Percentiles rank a stretch among this genome's conserved stretches.
These are phyloP conservation scores for Halcyon senegalensis DNA, from an alignment of 2,113 vertebrate species.

Conservation along the genomic window DNA sequence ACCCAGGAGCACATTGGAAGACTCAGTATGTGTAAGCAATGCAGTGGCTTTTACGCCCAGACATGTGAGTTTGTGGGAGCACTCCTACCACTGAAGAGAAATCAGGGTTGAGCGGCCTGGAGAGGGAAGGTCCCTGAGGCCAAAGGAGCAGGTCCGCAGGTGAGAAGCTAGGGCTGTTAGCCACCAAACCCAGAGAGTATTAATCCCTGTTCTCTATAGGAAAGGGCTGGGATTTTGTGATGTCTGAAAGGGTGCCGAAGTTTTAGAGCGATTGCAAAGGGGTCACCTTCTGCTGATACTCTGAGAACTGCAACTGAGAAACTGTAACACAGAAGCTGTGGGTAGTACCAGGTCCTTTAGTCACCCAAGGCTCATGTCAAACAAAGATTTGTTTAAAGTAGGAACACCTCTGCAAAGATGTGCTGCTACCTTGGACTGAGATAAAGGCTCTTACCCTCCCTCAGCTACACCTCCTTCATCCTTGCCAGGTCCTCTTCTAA, in stretches of 20 bases:
- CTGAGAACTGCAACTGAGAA: background rate
- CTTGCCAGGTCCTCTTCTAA: background rate
- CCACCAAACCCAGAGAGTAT: background rate
- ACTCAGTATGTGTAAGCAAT: background rate
- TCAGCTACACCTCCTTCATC: background rate
- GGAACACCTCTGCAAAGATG: background rate
- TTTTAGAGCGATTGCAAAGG: background rate
- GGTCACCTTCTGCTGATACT: background rate
- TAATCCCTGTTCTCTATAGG: background rate
- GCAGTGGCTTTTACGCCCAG: background rate
- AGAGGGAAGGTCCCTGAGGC: background rate
- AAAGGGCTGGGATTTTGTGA: background rate
- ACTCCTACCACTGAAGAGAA: background rate
- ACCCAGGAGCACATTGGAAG: background rate
- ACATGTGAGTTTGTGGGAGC: accelerated
- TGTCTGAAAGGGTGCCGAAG: background rate
- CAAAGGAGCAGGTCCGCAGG: background rate
- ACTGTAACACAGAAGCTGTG: background rate
- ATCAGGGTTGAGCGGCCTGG: background rate
- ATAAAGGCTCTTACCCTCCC: background rate
- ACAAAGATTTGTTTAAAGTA: background rate
- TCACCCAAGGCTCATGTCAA: background rate
- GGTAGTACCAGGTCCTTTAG: background rate
- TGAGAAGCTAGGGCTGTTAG: background rate
- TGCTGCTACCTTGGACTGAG: background rate